Base-by-base conservation (phyloP, 2,888 invertebrate genomes). In the Calliopum simillimum region DNA sequence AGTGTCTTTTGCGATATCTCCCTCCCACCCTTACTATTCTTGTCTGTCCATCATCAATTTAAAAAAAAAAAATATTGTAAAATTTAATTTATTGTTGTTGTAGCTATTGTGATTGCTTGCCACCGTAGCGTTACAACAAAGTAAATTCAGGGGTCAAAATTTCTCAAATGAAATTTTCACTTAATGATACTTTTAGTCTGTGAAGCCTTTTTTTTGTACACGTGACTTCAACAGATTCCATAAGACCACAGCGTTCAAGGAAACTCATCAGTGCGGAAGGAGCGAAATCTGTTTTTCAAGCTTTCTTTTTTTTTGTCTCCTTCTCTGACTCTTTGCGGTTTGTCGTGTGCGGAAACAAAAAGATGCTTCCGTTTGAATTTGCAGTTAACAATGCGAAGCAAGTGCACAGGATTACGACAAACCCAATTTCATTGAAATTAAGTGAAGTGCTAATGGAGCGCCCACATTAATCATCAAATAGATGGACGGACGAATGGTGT, bases 101-200 rank as follows among this genome's bases (percentile, higher is more conserved):
- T 51, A n/a, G 53, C 41, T 51, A 53, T 51, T 51, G 64, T 43
- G 21, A 43, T 46, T n/a, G 68, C 16, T 71, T 65, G 68, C 72
- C 75, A 74, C 67, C 71, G 66, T 70, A 71, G 73, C 78, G 76
- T 71, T n/a, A n/a, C n/a, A 78, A 76, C 80, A 73, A 69, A 70
- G 58, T 53, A 63, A 70, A 62, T 65, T 69, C 68, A 33, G 58
- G 66, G 44, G 56, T 46, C 56, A 46, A 33, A 33, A 47, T 19
- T n/a, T 55, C 44, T 33, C 19, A 13, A 13, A 23, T 25, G 56
- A 58, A 58, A 33, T 8, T 33, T 33, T 33, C 33, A 33, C 33
- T 33, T 67, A 58, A 58, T 67, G 66, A 58, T 51, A 58, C 58
- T 19, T 33, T 47, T 21, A 19, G 12, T 41, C 59, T 41, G 19